Evolutionary conservation across 1,140 invertebrate species (phyloP).

Genomic region (Scylla paramamosain): DNA sequence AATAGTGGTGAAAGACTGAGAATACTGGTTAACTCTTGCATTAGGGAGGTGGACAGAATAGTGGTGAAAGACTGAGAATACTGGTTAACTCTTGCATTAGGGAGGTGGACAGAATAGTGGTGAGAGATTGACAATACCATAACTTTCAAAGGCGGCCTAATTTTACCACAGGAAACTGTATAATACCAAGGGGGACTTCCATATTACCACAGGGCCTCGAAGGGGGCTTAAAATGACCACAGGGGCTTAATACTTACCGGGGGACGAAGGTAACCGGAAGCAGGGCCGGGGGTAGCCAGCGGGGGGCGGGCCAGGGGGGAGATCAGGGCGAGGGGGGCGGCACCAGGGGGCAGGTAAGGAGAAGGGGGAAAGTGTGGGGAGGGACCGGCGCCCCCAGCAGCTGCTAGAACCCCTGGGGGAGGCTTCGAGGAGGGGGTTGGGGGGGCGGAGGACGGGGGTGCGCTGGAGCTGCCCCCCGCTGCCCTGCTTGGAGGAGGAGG

Average conservation of each 20-base stretch:
- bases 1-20: too few relatives aligned
- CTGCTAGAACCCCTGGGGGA: constrained; percentile 60
- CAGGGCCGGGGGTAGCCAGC: constrained; percentile 72
- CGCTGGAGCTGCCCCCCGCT: constrained; percentile 31
- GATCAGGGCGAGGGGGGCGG: constrained; percentile 59
- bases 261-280: constrained; percentile 75
- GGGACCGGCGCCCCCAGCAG: constrained; percentile 61
- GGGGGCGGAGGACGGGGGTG: constrained; percentile 61
- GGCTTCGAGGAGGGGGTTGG: constrained; percentile 60
- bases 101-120: too few relatives aligned
- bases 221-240: constrained; percentile 29
- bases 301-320: constrained; percentile 69
- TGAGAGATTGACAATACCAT: too few relatives aligned
- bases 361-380: constrained; percentile 72
- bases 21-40: too few relatives aligned
- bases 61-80: too few relatives aligned
- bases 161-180: too few relatives aligned
- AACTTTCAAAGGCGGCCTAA: too few relatives aligned
- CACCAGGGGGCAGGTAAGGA: constrained; percentile 71
- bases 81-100: too few relatives aligned
- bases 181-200: too few relatives aligned
- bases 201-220: background rate
- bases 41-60: too few relatives aligned
- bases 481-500: constrained; percentile 70
- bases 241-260: constrained; percentile 66